These are phyloP conservation scores for Drosophila nebulosa DNA, from an alignment of 1,140 invertebrate genomes.

Conservation along the genomic window DNA sequence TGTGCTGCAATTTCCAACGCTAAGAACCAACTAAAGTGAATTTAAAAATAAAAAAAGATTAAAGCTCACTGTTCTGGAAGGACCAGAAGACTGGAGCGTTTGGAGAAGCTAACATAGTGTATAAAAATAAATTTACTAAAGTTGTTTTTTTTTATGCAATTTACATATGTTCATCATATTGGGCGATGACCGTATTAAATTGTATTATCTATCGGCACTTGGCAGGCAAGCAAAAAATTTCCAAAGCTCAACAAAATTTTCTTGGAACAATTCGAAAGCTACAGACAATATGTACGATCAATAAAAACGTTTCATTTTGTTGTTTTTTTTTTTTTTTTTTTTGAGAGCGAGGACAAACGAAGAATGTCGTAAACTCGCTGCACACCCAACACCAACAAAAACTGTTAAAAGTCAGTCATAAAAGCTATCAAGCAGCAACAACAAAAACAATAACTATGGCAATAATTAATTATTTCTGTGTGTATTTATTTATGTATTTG, in stretches of 20 bases:
- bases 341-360: constrained; percentile 14
- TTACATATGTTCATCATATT: no score
- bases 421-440: constrained; percentile 30
- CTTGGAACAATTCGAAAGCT: constrained; percentile 45
- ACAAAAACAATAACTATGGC: constrained; percentile 26
- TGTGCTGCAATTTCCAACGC: no score
- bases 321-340: no score
- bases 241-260: constrained; percentile 27
- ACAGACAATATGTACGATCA: constrained; percentile 19
- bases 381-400: constrained; percentile 25
- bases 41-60: no score
- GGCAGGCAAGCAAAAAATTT: constrained; percentile 18
- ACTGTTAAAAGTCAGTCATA: constrained; percentile 39
- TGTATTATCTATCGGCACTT: constrained; percentile 13
- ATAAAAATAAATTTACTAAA: no score
- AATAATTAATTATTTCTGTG: constrained; percentile 45
- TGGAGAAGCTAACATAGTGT: no score
- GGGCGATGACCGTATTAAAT: background rate
- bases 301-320: background rate
- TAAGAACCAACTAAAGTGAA: no score
- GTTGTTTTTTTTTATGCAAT: no score
- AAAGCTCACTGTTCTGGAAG: no score
- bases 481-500: constrained; percentile 25
- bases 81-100: no score
- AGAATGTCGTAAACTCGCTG: constrained; percentile 50